Conservation (phyloP, 1,140 invertebrate species). For the Drosophila grimshawi region DNA sequence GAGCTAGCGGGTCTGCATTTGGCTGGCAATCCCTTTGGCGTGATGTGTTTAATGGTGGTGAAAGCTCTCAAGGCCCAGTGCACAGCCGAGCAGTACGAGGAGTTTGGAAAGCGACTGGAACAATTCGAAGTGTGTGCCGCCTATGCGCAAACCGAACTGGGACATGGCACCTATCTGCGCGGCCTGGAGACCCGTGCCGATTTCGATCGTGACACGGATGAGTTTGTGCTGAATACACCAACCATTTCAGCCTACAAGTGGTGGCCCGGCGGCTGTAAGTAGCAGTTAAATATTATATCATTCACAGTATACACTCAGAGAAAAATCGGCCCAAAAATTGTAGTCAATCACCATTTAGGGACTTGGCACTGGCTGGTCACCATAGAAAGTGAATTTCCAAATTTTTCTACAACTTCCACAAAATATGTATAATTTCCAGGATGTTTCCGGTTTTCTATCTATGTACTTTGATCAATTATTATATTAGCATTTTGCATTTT, state of each 20-base stretch:
- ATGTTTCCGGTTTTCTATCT: no score
- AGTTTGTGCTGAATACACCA: conserved; percentile 95
- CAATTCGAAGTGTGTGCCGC: conserved; percentile 93
- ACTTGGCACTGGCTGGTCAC: no score
- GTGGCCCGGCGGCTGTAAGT: conserved; percentile 97
- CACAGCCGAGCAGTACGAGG: conserved; percentile 92
- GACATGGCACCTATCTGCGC: conserved; percentile 96
- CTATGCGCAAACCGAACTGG: conserved; percentile 97
- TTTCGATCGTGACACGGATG: conserved; percentile 92
- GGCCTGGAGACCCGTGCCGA: conserved; percentile 96
- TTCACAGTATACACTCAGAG: no score
- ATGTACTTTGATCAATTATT: no score
- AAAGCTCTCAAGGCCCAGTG: conserved; percentile 94
- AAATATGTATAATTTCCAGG: no score
- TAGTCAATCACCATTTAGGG: no score
- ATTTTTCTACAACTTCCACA: no score
- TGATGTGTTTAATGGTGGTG: conserved; percentile 97
- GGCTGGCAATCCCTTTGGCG: conserved; percentile 91
- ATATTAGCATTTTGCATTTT: no score
- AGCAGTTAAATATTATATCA: no score
- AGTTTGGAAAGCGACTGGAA: conserved; percentile 91
- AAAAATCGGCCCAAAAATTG: no score
- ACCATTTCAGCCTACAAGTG: conserved; percentile 96
- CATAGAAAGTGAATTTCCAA: no score
- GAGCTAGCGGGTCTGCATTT: conserved; percentile 85